A percentile compares a stretch with the other conserved stretches of the same genome.
Evolutionary conservation across 2,113 vertebrate species (phyloP).

Genomic region (Falcunculus frontatus): DNA sequence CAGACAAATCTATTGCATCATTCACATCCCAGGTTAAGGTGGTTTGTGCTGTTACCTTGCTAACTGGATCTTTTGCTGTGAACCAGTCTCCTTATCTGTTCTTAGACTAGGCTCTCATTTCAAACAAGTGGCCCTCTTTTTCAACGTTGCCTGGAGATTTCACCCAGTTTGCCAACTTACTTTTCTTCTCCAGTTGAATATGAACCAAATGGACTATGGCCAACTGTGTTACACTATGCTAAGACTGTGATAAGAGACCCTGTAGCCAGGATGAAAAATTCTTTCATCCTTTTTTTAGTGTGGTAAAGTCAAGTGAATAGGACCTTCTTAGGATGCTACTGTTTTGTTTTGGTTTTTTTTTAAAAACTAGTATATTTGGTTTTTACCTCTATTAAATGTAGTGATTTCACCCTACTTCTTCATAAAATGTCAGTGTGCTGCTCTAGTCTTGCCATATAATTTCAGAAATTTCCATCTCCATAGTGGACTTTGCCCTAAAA

Average conservation of each 20-base stretch:
- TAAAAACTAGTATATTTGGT: not conserved
- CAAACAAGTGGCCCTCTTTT: not conserved
- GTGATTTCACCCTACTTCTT: not conserved
- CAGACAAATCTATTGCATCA: rapidly evolving
- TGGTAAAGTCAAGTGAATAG: not conserved
- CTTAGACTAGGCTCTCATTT: not conserved
- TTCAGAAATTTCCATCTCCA: not conserved
- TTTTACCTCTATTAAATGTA: not conserved
- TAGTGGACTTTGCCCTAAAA: not conserved
- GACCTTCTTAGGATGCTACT: not conserved
- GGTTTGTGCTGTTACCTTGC: not conserved
- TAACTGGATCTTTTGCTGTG: not conserved
- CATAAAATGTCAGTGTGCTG: not conserved
- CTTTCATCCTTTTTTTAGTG: not conserved
- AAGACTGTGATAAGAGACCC: not conserved
- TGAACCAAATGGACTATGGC: not conserved
- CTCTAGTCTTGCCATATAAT: not conserved
- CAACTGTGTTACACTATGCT: not conserved
- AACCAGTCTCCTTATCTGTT: not conserved
- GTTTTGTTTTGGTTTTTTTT: too few relatives aligned
- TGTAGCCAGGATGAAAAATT: not conserved
- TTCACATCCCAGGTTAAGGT: not conserved
- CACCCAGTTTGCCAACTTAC: not conserved
- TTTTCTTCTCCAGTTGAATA: not conserved
- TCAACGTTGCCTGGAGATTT: not conserved